Conservation (phyloP, 2,113 vertebrate species). For the Dasyprocta punctata region DNA sequence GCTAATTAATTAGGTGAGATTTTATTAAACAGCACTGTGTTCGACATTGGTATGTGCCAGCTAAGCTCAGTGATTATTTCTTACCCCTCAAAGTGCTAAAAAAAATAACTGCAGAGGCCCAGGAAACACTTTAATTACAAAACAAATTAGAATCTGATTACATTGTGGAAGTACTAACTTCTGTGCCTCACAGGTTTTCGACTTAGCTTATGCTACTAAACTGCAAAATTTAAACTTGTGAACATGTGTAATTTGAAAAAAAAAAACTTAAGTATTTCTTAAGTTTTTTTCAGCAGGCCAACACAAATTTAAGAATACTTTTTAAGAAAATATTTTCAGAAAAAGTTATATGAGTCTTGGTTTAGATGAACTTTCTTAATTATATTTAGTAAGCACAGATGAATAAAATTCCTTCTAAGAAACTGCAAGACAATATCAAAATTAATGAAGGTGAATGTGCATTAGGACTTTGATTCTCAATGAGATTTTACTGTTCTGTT, state of each 20-base stretch:
- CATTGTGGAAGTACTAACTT: constrained; percentile 4
- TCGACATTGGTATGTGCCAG: neutral
- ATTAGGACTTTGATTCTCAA: neutral
- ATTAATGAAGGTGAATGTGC: neutral
- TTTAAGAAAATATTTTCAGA: neutral
- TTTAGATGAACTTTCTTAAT: neutral
- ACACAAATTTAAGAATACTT: neutral
- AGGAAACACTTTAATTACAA: constrained; percentile 4
- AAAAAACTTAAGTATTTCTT: neutral
- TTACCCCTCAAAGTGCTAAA: neutral
- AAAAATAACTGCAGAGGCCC: neutral
- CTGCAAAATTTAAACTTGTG: neutral
- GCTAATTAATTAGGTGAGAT: constrained; percentile 48
- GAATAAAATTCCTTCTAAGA: neutral
- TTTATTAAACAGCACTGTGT: constrained; percentile 18
- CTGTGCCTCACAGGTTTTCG: neutral
- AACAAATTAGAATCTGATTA: neutral
- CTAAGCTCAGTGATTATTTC: neutral
- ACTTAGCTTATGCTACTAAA: neutral
- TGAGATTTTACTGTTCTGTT: neutral
- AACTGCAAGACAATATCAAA: neutral
- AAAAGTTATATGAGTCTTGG: neutral
- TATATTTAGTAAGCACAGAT: neutral
- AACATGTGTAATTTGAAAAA: neutral
- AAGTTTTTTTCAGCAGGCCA: neutral